These are phyloP conservation scores for Zonitis immaculata DNA, from an alignment of 2,888 invertebrate genomes.

Conservation along the genomic window DNA sequence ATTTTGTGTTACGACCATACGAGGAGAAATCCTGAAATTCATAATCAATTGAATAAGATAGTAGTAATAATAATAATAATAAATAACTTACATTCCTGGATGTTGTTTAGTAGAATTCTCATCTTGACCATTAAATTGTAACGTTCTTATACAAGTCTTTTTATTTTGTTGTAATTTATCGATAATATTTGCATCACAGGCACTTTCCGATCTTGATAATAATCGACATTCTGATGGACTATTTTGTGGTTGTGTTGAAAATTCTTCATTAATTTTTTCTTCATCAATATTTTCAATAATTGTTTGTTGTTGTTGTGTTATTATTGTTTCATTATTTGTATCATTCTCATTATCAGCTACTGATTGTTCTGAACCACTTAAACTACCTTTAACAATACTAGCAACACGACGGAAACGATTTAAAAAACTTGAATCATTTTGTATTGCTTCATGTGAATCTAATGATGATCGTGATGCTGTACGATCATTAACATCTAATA, in stretches of 20 bases:
- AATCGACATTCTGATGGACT: conserved; percentile 60
- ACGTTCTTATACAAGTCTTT: conserved; percentile 54
- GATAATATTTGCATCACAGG: conserved; percentile 72
- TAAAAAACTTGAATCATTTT: conserved; percentile 47
- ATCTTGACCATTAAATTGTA: conserved; percentile 55
- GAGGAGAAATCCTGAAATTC: conserved; percentile 60
- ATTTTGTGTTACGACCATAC: conserved; percentile 85
- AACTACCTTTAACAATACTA: conserved; percentile 57
- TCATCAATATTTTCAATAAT: conserved; percentile 15
- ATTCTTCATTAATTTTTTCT: conserved; percentile 12
- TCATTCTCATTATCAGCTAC: conserved; percentile 22
- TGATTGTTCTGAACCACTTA: conserved; percentile 35
- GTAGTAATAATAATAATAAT: not conserved
- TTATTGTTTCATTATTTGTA: conserved; percentile 5
- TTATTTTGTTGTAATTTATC: conserved; percentile 60
- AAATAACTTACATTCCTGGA: conserved; percentile 51
- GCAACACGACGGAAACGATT: conserved; percentile 56
- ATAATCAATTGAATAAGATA: not conserved
- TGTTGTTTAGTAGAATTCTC: conserved; percentile 48
- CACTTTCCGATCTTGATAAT: conserved; percentile 66
- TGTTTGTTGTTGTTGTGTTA: not conserved
- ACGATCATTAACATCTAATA: conserved; percentile 42
- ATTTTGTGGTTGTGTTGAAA: conserved; percentile 54
- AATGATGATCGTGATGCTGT: conserved; percentile 45
- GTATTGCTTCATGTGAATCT: conserved; percentile 46